These are phyloP conservation scores for Alligator sinensis DNA, from an alignment of 2,113 vertebrate species.

Conservation along the genomic window DNA sequence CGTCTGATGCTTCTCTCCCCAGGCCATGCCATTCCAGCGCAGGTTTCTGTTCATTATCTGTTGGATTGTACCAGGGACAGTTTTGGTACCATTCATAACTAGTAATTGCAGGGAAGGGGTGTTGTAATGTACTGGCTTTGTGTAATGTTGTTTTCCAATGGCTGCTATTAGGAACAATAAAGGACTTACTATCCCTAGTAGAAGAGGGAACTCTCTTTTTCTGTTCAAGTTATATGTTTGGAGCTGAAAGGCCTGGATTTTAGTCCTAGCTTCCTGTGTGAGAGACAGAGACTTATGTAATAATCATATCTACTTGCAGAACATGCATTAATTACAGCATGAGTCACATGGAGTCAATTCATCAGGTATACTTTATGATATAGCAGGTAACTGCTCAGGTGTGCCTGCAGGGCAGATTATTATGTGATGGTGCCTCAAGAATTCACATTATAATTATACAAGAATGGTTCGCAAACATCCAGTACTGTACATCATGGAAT, in stretches of 20 bases:
- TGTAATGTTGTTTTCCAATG: not conserved
- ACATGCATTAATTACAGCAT: not conserved
- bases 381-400: not conserved
- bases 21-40: fast-evolving
- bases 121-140: not conserved
- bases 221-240: not conserved
- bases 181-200: not conserved
- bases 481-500: fast-evolving
- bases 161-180: not conserved
- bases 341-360: not conserved
- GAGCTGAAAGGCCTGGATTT: not conserved
- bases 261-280: not conserved
- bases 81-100: not conserved
- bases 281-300: no score
- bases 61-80: not conserved
- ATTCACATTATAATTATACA: not conserved
- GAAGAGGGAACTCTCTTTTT: not conserved
- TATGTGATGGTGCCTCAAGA: not conserved
- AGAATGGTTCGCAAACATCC: not conserved
- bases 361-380: not conserved
- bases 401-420: not conserved
- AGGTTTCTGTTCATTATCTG: not conserved
- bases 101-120: not conserved
- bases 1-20: not conserved
- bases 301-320: not conserved